Conservation (phyloP, 2,113 vertebrate species). For the Sterna hirundo region DNA sequence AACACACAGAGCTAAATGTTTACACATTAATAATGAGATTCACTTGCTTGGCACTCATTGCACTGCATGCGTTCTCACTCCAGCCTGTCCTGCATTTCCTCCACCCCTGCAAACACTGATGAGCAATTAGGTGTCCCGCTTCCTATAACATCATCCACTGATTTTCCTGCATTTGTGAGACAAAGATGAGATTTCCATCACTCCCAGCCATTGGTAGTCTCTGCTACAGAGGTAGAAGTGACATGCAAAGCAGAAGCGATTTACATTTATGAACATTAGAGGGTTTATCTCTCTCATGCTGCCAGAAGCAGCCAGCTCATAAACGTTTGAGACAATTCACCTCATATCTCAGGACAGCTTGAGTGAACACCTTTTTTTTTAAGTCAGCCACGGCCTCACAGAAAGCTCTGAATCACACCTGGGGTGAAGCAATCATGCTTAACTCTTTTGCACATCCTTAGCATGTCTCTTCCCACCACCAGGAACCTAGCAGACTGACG, state of each 20-base stretch:
- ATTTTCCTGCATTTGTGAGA: background rate
- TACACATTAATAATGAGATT: background rate
- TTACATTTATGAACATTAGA: background rate
- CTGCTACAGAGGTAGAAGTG: background rate
- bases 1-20: background rate
- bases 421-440: background rate
- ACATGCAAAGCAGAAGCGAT: background rate
- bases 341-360: background rate
- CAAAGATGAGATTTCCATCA: background rate
- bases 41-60: background rate
- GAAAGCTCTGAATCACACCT: constrained; percentile 29
- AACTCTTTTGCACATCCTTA: constrained; percentile 9
- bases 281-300: background rate
- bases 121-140: too few species aligned
- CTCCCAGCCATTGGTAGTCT: background rate
- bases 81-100: background rate
- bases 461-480: background rate
- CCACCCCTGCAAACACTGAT: background rate
- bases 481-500: background rate
- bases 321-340: background rate
- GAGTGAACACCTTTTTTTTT: fast-evolving
- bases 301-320: background rate
- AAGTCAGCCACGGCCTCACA: background rate
- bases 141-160: background rate
- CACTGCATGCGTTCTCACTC: fast-evolving